phyloP scores from a whole-genome alignment of 2,113 vertebrate species.

The Proteles cristata region DNA sequence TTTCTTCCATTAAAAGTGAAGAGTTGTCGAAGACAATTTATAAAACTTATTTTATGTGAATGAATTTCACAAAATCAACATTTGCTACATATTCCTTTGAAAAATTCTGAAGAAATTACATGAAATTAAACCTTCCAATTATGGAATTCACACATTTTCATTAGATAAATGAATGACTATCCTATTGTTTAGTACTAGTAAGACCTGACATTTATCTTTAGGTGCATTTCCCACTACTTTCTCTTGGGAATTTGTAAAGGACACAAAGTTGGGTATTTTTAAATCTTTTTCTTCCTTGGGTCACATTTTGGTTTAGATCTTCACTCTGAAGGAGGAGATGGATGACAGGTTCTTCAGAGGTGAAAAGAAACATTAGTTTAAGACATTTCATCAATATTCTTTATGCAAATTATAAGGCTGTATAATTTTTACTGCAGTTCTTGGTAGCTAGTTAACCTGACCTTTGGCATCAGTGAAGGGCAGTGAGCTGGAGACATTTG shows the following conservation, averaged over 20 bases:
- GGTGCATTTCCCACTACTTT: background rate
- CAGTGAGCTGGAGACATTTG: background rate
- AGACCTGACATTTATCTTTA: background rate
- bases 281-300: background rate
- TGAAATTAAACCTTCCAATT: background rate
- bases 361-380: slow-evolving; percentile 48
- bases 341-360: background rate
- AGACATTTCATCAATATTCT: slow-evolving; percentile 43
- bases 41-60: background rate
- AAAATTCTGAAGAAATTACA: background rate
- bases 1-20: background rate
- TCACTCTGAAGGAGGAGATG: slow-evolving; percentile 33
- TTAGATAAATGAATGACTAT: background rate
- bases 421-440: slow-evolving; percentile 58
- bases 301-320: slow-evolving; percentile 26
- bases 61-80: background rate
- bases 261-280: background rate
- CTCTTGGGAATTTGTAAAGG: background rate
- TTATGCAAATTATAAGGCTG: slow-evolving; percentile 30
- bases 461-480: background rate
- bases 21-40: background rate
- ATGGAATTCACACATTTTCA: background rate
- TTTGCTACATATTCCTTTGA: background rate
- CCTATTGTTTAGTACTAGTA: background rate
- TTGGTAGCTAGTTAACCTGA: slow-evolving; percentile 48